A percentile compares a stretch with the other conserved stretches of the same genome.
These are phyloP conservation scores for Chalcis sispes DNA, from an alignment of 2,888 invertebrate species.

Conservation along the genomic window DNA sequence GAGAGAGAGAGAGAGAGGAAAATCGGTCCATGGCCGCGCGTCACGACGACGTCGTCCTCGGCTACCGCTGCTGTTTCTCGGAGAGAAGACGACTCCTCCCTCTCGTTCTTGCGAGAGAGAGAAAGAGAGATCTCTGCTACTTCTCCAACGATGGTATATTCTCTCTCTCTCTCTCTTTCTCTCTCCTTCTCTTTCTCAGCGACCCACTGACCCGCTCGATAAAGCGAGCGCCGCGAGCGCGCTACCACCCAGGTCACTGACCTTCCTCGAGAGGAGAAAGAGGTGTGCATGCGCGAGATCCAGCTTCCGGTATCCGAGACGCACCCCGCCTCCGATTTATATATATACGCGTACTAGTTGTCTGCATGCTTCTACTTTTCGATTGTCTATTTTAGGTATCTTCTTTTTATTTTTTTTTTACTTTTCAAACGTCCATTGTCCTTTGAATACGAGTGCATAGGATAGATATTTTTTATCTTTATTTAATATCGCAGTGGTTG, in stretches of 20 bases:
- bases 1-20: too few species aligned
- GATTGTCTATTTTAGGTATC: neutral
- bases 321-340: conserved; percentile 51
- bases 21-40: conserved; percentile 58
- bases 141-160: conserved; percentile 59
- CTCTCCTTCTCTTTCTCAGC: conserved; percentile 76
- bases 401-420: neutral
- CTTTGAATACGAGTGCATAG: too few species aligned
- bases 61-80: too few species aligned
- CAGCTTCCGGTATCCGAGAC: conserved; percentile 56
- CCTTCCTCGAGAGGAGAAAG: conserved; percentile 65
- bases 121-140: too few species aligned
- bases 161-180: conserved; percentile 78
- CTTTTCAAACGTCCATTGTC: neutral
- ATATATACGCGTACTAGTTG: conserved; percentile 20
- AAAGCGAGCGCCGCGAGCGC: conserved; percentile 64
- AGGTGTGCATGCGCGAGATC: conserved; percentile 56
- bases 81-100: conserved; percentile 77
- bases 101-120: conserved; percentile 35
- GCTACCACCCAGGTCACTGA: conserved; percentile 74
- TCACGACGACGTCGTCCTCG: too few species aligned
- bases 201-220: conserved; percentile 82
- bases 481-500: too few species aligned
- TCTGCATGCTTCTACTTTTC: conserved; percentile 47
- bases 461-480: too few species aligned